phyloP scores from a whole-genome alignment of 2,797 vertebrate species.

The Channa striata region DNA sequence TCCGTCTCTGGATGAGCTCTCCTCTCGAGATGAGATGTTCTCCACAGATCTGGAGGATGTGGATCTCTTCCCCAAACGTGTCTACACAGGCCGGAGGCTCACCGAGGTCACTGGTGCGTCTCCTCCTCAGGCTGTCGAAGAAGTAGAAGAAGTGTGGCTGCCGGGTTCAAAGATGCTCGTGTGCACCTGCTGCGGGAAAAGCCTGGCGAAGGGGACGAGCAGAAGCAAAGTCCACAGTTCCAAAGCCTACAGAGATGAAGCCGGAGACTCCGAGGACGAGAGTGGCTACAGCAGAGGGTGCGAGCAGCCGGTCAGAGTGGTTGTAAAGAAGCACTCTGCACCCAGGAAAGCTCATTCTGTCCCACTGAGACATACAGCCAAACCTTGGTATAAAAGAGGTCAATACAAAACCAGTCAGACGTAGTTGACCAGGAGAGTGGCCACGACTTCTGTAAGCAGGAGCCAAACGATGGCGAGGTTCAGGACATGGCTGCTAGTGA shows the following conservation, averaged over 20 bases:
- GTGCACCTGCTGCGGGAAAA: constrained; percentile 82
- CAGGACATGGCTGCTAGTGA: constrained; percentile 48
- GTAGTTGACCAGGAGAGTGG: constrained; percentile 27
- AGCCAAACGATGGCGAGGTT: constrained; percentile 21
- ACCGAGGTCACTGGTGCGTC: constrained; percentile 6
- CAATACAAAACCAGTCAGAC: constrained; percentile 32
- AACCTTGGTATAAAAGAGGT: constrained; percentile 62
- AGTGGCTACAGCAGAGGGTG: constrained; percentile 44
- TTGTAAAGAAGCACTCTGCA: constrained; percentile 63
- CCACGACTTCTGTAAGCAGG: constrained; percentile 39
- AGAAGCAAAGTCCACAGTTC: constrained; percentile 59
- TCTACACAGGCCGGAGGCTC: constrained; percentile 64
- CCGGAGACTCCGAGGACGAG: constrained; percentile 77
- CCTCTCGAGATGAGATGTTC: constrained; percentile 86
- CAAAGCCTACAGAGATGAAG: constrained; percentile 57
- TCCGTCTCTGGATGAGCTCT: constrained; percentile 84
- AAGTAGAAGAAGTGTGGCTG: constrained; percentile 53
- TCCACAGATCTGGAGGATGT: constrained; percentile 84
- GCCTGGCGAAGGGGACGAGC: constrained; percentile 50
- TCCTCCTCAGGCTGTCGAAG: constrained; percentile 17
- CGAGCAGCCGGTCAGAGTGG: constrained; percentile 53
- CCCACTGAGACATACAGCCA: constrained; percentile 47
- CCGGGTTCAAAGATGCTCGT: constrained; percentile 53
- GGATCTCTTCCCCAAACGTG: constrained; percentile 73
- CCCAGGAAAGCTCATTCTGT: constrained; percentile 59